Base-by-base conservation (phyloP, 2,797 vertebrate species). In the Poeciliopsis turneri region DNA sequence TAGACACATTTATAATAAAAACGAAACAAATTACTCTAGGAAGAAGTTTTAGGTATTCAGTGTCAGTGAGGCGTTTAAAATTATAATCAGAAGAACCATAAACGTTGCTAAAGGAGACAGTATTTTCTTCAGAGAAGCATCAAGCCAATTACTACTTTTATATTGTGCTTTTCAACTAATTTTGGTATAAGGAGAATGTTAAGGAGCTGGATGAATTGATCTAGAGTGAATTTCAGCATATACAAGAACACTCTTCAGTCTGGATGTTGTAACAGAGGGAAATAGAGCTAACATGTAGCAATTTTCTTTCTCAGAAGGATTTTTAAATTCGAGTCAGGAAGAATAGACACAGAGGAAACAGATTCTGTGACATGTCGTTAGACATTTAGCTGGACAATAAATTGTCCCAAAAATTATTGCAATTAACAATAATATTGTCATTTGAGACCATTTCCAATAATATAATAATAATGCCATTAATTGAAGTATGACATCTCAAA, bases 21-120 rank as follows among this genome's bases (percentile, higher is more conserved):
- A 86, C 80, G 33, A 84, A 92, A 82, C 70, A 91, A 82, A 84
- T 33, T 18, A 33, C 57, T 61, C 6, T 61, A 16, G 12, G 28
- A 61, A 33, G 57, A 61, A 8, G 5, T n/a, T 8, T 33, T 13
- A 61, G 15, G 0, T 15, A 57, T 16, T 15, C 28, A 30, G 13
- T 30, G 30, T 30, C 57, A 30, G 12, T 30, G n/a, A 59, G 55
- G 12, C 15, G 55, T 61, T 61, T 61, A 30, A 18, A 61, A 33
- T 61, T 33, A 9, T 33, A 61, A 30, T 16, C 28, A 59, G n/a
- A 30, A 59, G 5, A 59, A 59, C 11, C n/a, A 28, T 28, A 59
- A 59, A 59, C 6, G 55, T 59, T 59, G n/a, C 12, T 28, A 59
- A 59, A 59, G 13, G 13, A 59, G n/a, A 15, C n/a, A 28, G 12